Percentiles rank a stretch among this genome's conserved stretches.
Conservation (phyloP, 1,140 invertebrate genomes). For the Eurosta solidaginis region DNA sequence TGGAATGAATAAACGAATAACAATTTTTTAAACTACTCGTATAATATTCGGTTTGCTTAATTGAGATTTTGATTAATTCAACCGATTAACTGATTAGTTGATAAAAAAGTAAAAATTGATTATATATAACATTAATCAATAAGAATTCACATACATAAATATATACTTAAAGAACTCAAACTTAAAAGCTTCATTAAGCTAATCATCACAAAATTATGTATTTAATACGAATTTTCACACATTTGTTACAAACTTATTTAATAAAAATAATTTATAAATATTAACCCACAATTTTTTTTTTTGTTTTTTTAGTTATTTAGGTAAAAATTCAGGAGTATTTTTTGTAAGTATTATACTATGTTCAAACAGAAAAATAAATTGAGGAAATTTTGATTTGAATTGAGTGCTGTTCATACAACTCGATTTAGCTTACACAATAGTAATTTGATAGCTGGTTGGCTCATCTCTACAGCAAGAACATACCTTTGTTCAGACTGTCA, state of each 20-base stretch:
- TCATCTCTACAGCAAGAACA: too few relatives aligned
- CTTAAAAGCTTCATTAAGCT: neutral
- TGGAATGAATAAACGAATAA: too few relatives aligned
- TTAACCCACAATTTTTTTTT: constrained; percentile 8
- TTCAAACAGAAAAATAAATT: too few relatives aligned
- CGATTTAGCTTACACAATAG: too few relatives aligned
- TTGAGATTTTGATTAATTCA: too few relatives aligned
- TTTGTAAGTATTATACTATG: neutral
- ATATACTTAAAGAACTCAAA: neutral
- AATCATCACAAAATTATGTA: neutral
- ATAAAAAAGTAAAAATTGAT: neutral
- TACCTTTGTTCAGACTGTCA: too few relatives aligned
- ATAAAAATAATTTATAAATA: neutral
- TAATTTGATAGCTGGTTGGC: too few relatives aligned
- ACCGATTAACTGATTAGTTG: neutral
- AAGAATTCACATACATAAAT: neutral
- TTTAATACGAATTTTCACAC: neutral
- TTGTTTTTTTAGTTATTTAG: neutral
- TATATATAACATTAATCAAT: neutral
- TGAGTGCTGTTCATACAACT: too few relatives aligned
- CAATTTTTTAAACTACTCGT: too few relatives aligned
- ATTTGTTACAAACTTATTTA: neutral
- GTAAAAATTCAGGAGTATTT: neutral
- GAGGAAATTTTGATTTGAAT: too few relatives aligned
- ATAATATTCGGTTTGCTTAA: too few relatives aligned